Evolutionary conservation across 2,888 invertebrate genomes (phyloP).

Genomic region (Drosophila cracens): DNA sequence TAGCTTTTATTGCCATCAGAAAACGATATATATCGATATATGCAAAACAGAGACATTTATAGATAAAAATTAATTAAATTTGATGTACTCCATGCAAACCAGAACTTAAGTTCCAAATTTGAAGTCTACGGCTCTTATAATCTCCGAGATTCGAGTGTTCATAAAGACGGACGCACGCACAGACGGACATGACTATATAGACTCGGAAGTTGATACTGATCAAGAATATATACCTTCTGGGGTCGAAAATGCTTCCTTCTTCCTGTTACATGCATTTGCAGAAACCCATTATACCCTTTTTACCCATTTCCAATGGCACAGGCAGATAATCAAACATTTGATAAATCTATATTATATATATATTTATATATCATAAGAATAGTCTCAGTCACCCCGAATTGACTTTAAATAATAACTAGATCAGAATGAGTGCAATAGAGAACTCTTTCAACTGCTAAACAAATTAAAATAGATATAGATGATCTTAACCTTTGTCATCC

Average conservation of each 20-base stretch:
- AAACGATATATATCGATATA: too few relatives aligned
- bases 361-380: background rate
- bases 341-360: background rate
- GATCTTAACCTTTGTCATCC: background rate
- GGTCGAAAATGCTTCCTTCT: background rate
- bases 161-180: background rate
- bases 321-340: background rate
- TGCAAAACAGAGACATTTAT: too few relatives aligned
- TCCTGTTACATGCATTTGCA: background rate
- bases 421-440: background rate
- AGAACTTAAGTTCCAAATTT: too few relatives aligned
- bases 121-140: too few relatives aligned
- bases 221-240: background rate
- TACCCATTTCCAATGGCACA: background rate
- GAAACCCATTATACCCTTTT: background rate
- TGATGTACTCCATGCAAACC: too few relatives aligned
- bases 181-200: background rate
- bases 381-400: background rate
- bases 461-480: background rate
- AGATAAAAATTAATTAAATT: too few relatives aligned
- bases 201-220: background rate
- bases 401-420: background rate
- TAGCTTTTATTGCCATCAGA: too few relatives aligned
- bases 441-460: background rate
- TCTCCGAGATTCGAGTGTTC: rapidly evolving